Evolutionary conservation across 30 jellyfish, hydroid and myxozoan species (phyloP), one percentile per base, ranked within the genome.

Genomic region (Phacellophora camtschatica): DNA sequence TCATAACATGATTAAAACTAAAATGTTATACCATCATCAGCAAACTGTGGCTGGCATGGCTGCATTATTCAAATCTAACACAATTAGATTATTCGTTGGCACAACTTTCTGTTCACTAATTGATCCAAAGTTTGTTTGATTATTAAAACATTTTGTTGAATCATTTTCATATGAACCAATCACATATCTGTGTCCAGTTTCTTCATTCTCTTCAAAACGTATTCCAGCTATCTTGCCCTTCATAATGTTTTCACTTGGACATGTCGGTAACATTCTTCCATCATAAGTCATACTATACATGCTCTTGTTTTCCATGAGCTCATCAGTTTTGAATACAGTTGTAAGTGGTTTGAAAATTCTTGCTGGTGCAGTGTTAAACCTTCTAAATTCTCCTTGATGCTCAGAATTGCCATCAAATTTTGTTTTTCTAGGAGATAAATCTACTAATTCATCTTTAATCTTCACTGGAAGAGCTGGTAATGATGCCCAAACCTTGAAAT

Each of bases 121-220:
- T 24, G 82, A 67, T 1, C 67, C 20, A 7, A 67, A 15, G 6
- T 42, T 42, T 43, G 46, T 41, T 18, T 22, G 5, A 30, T 16
- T 8, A 22, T 33, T 5, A 10, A 39, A 29, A 19, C 33, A 31
- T 24, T 42, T 67, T 29, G 42, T 43, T 67, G 71, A 29, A 2
- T 37, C 19, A 24, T 7, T 9, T 57, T 15, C 53, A 10, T 25
- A 2, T 7, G 84, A 22, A 4, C 74, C 84, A 15, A 84, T 74
- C 45, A 84, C 85, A 62, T 58, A 84, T 73, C 89, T 61, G 42
- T 84, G 95, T 2, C 95, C 95, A 15, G 95, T 84, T 23, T 84
- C 95, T 51, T 34, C 24, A 74, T 84, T 89, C 16, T 84, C 95
- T 27, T 84, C 79, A 45, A 71, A 49, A 19, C 18, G 58, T 5